These are phyloP conservation scores for Stenolophus ochropezus DNA, from an alignment of 2,888 invertebrate species.

Conservation along the genomic window DNA sequence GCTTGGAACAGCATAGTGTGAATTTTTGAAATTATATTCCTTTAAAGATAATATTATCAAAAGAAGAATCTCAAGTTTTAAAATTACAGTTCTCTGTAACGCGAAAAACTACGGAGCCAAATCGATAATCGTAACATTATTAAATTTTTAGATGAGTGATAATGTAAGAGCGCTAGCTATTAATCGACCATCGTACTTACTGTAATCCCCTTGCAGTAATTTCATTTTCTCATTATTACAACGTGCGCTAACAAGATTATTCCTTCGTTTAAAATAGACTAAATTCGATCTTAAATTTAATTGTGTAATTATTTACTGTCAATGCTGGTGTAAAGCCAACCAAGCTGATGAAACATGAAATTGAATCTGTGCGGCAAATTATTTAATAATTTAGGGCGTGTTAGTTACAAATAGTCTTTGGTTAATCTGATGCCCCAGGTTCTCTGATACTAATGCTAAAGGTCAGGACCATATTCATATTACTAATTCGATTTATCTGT, in stretches of 20 bases:
- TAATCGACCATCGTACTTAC: neutral
- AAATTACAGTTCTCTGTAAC: too few relatives aligned
- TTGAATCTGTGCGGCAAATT: neutral
- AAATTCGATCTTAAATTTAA: conserved; percentile 12
- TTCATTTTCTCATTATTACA: conserved; percentile 4
- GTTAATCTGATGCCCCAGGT: neutral
- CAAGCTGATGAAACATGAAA: conserved; percentile 5
- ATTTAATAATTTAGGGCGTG: neutral
- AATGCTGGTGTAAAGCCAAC: neutral
- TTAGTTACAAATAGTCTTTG: neutral
- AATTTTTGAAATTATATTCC: too few relatives aligned
- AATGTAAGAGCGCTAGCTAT: neutral
- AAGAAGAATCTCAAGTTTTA: too few relatives aligned
- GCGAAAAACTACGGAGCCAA: too few relatives aligned
- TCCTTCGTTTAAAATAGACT: conserved; percentile 4
- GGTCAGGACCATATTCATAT: neutral
- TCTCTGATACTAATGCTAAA: neutral
- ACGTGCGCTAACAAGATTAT: conserved; percentile 6
- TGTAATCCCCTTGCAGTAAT: neutral
- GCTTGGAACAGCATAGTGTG: too few relatives aligned
- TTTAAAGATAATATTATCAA: too few relatives aligned
- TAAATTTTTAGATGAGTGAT: neutral
- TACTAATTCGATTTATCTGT: neutral
- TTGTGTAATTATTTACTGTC: conserved; percentile 18
- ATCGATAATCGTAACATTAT: neutral